These are phyloP conservation scores for Machimus atricapillus DNA, from an alignment of 2,888 invertebrate species.

Conservation along the genomic window DNA sequence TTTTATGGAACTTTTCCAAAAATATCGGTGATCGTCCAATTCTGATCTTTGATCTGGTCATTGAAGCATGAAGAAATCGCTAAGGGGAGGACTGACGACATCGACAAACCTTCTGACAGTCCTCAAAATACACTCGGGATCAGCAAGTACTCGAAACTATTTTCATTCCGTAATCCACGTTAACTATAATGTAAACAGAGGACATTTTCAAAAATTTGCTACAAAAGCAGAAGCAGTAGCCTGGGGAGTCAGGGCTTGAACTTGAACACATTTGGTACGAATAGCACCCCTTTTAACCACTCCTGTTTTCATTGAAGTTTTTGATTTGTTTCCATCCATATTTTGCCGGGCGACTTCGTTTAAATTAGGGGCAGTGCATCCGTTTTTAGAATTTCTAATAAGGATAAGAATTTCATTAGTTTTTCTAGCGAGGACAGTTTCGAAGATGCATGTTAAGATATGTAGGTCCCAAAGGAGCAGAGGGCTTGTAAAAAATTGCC, in stretches of 20 bases:
- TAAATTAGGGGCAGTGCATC: constrained; percentile 1
- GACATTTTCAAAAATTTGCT: constrained; percentile 2
- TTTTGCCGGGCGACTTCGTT: neutral
- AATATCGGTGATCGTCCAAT: neutral
- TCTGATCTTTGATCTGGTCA: neutral
- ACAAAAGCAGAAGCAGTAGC: neutral
- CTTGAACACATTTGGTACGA: neutral
- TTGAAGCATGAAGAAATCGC: neutral
- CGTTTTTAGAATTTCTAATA: neutral
- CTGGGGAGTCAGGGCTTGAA: neutral
- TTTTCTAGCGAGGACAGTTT: neutral
- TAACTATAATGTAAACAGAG: constrained; percentile 28
- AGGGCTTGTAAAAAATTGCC: neutral
- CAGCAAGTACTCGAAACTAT: neutral
- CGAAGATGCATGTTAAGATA: neutral
- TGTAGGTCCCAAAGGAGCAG: neutral
- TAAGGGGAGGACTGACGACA: neutral
- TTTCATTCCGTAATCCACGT: neutral
- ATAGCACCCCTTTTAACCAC: neutral
- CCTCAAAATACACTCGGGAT: neutral
- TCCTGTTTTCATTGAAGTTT: neutral
- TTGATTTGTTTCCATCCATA: constrained; percentile 29
- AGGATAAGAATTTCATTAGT: constrained; percentile 19
- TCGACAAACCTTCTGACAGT: neutral
- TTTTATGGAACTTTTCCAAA: neutral